A percentile compares a stretch with the other conserved stretches of the same genome.
phyloP scores from a whole-genome alignment of 2,113 vertebrate species.

The Grantiella picta region DNA sequence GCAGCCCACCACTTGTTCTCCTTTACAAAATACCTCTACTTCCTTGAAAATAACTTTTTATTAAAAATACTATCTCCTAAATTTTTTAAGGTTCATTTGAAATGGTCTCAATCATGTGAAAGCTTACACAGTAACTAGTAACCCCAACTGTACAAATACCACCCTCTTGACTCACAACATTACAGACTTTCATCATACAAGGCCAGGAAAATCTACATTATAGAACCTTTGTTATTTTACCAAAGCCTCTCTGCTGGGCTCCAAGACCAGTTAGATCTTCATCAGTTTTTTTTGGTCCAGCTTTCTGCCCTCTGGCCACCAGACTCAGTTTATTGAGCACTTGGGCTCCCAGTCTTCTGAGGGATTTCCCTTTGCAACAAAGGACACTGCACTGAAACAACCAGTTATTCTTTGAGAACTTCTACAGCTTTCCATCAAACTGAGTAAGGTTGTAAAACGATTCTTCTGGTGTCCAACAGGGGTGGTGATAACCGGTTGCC shows the following conservation, averaged over 20 bases:
- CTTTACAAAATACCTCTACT: neutral
- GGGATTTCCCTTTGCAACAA: neutral
- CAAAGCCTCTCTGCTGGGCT: neutral
- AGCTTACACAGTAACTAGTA: neutral
- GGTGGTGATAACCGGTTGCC: neutral
- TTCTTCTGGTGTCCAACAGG: neutral
- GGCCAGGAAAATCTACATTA: neutral
- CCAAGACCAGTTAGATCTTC: neutral
- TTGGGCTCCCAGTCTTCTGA: neutral
- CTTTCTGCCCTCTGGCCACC: neutral
- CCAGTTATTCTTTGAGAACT: neutral
- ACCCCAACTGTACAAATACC: neutral
- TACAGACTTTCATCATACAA: neutral
- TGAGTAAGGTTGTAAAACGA: neutral
- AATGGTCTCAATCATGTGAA: neutral
- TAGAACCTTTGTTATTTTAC: neutral
- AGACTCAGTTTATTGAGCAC: neutral
- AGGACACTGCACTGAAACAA: neutral
- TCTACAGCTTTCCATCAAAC: neutral
- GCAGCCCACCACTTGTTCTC: neutral
- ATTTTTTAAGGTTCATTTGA: neutral
- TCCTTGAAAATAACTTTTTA: neutral
- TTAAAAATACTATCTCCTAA: neutral
- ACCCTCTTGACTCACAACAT: neutral
- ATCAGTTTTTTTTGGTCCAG: neutral